Evolutionary conservation across 2,113 vertebrate species (phyloP).

Genomic region (Myotis davidii): DNA sequence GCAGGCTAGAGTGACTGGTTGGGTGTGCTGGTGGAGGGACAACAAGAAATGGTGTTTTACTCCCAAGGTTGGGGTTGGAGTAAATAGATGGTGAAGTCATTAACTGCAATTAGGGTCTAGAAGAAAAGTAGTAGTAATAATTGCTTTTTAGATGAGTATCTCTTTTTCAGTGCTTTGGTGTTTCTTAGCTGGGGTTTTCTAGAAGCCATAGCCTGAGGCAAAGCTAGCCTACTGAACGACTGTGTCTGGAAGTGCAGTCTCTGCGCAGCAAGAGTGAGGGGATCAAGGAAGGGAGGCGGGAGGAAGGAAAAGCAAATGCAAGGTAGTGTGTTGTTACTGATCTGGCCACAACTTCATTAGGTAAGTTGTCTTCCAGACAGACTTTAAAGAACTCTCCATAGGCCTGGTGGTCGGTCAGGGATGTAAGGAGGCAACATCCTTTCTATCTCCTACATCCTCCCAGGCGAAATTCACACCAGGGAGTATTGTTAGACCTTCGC

Average conservation of each 20-base stretch:
- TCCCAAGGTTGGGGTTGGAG: not conserved
- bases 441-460: not conserved
- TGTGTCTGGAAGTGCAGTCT: not conserved
- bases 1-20: not conserved
- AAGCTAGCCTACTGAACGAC: not conserved
- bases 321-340: not conserved
- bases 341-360: not conserved
- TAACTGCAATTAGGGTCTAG: not conserved
- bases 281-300: not conserved
- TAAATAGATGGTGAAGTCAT: not conserved
- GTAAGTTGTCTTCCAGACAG: not conserved
- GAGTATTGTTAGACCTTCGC: not conserved
- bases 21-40: not conserved
- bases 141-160: not conserved
- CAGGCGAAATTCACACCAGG: not conserved
- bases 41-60: not conserved
- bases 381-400: not conserved
- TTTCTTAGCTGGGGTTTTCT: not conserved
- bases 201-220: not conserved
- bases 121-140: not conserved
- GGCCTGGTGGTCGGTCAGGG: not conserved
- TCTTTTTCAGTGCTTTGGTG: not conserved
- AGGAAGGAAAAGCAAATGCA: not conserved
- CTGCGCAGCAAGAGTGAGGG: not conserved
- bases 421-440: not conserved